Base-by-base conservation (phyloP, 2,888 invertebrate species). In the Dryobotodes eremita region DNA sequence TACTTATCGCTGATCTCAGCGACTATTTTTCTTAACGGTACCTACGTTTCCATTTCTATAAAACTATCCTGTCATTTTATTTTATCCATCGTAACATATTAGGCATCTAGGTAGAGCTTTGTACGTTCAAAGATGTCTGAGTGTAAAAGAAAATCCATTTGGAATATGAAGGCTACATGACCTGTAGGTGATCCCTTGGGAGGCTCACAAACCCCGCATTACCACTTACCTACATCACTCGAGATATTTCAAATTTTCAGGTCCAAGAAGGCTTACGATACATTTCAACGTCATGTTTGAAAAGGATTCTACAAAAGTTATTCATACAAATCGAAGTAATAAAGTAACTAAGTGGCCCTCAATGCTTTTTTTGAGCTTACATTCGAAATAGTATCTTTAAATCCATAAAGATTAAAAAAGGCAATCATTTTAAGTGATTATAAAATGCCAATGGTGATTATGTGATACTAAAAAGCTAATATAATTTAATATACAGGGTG, bases 81-180 rank as follows among this genome's bases (percentile, higher is more conserved):
- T 79, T 86, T 74, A 83, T 75, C 68, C 50, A 59, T 71, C 71
- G 73, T 73, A 75, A 71, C 75, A 50, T 83, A 73, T 83, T 83
- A 79, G 71, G 71, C 65, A 72, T 71, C 71, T 72, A 62, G 68
- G 76, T 77, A 79, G 77, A 81, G 71, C 79, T 80, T 79, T 88
- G 80, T 84, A 72, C 70, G 66, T 57, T 85, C 80, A 82, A 85
- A 79, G 75, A 82, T 75, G 72, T 78, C 82, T 84, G 74, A 79
- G 69, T 83, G 80, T 84, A 84, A 88, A 81, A 84, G 84, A 84
- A 88, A 86, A 88, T 86, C 84, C 73, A 87, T 88, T 86, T 88
- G 80, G 82, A 82, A 82, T 77, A 84, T 79, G 84, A 84, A 79
- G 79, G 82, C 78, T 84, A 84, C 70, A 85, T 87, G 84, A 84